These are phyloP conservation scores for Delphinus delphis DNA, from an alignment of 2,113 vertebrate genomes.

Conservation along the genomic window DNA sequence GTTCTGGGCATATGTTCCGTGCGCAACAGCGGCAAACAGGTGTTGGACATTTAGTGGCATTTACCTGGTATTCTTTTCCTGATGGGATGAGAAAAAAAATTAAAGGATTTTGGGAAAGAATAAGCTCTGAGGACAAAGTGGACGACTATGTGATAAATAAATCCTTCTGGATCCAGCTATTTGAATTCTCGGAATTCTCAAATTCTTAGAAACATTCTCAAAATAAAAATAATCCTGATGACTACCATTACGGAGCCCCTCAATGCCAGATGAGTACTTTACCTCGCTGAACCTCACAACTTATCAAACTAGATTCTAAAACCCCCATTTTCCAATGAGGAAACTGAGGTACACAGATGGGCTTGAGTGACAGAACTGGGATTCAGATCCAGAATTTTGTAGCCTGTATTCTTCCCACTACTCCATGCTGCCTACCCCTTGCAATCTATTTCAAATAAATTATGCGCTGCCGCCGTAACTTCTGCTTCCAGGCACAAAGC, in stretches of 20 bases:
- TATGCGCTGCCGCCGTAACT: not conserved
- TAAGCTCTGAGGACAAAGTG: not conserved
- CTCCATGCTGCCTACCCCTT: not conserved
- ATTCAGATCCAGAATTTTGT: not conserved
- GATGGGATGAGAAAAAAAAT: not conserved
- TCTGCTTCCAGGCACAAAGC: conserved; percentile 44
- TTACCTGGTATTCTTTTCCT: not conserved
- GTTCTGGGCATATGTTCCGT: not conserved
- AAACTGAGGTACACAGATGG: not conserved
- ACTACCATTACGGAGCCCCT: not conserved
- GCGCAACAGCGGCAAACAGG: not conserved
- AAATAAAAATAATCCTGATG: not conserved
- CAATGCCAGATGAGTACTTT: not conserved
- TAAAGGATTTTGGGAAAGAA: not conserved
- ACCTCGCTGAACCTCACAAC: not conserved
- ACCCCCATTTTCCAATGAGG: not conserved
- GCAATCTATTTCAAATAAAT: conserved; percentile 60
- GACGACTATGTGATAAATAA: not conserved
- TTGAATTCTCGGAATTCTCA: not conserved
- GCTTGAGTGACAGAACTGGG: not conserved
- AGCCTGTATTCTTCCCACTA: not conserved
- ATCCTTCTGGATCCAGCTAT: not conserved
- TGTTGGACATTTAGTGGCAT: not conserved
- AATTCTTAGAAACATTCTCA: not conserved
- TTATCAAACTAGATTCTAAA: not conserved